Conservation (phyloP, 2,888 invertebrate species). For the Dione vanillae region DNA sequence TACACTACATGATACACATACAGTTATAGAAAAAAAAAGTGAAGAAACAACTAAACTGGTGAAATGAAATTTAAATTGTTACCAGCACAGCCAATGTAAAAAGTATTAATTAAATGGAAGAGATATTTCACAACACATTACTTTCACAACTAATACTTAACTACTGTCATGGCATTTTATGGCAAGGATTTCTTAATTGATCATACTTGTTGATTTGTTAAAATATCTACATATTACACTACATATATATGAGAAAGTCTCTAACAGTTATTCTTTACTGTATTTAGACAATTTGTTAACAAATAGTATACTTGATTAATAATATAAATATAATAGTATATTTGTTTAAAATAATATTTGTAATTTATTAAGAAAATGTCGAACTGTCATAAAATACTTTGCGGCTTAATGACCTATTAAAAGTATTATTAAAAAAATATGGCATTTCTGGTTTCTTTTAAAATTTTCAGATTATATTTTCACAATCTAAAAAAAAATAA, state of each 20-base stretch:
- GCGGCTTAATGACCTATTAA: not conserved
- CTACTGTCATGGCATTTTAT: conserved; percentile 35
- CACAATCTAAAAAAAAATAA: no score
- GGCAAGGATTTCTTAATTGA: conserved; percentile 25
- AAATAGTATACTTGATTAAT: no score
- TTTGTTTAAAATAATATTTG: no score
- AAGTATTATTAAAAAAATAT: conserved; percentile 1
- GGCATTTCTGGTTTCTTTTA: not conserved
- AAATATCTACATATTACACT: not conserved
- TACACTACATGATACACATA: not conserved
- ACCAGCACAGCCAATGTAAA: conserved; percentile 25
- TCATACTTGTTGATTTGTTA: not conserved
- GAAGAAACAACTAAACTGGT: not conserved
- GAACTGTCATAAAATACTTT: not conserved
- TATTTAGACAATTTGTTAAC: not conserved
- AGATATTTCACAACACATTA: conserved; percentile 28
- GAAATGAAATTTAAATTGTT: not conserved
- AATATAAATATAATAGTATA: no score
- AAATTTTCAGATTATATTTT: not conserved
- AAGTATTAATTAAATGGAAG: conserved; percentile 22
- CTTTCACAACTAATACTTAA: conserved; percentile 30
- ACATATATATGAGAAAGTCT: not conserved
- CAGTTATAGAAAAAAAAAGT: not conserved
- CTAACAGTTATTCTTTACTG: not conserved
- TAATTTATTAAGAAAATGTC: not conserved